Conservation (phyloP, 2,888 invertebrate genomes). For the Phyllotreta striolata region DNA sequence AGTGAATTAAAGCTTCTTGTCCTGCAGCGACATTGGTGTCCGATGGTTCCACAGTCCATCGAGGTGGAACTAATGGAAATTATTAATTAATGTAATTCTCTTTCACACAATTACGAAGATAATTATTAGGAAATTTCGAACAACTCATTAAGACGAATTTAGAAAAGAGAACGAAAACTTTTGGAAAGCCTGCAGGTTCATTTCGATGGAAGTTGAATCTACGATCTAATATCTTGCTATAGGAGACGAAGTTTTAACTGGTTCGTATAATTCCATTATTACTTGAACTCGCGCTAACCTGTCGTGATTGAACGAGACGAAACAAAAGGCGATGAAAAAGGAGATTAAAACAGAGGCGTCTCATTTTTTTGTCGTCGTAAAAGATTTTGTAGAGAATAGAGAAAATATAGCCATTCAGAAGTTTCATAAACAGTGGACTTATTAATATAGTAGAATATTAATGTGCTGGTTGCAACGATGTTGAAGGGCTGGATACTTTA, state of each 20-base stretch:
- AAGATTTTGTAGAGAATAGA: too few species aligned
- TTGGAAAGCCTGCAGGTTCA: background rate
- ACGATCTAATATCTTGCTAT: conserved; percentile 3
- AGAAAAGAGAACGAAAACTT: background rate
- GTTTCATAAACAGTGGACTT: too few species aligned
- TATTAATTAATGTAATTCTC: background rate
- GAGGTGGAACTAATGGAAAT: conserved; percentile 78
- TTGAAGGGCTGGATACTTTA: too few species aligned
- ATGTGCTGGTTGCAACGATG: too few species aligned
- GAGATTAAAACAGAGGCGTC: background rate
- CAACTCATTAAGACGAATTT: background rate
- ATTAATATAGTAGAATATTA: too few species aligned
- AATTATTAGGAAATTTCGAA: conserved; percentile 5
- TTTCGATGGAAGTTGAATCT: background rate
- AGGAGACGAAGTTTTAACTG: conserved; percentile 7
- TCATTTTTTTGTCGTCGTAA: background rate
- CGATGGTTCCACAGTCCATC: conserved; percentile 86
- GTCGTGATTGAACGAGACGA: conserved; percentile 5
- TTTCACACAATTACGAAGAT: background rate
- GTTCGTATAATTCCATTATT: conserved; percentile 5
- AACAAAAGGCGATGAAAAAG: conserved; percentile 8
- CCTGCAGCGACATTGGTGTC: conserved; percentile 85
- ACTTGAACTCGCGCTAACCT: conserved; percentile 1
- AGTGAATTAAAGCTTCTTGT: conserved; percentile 84
- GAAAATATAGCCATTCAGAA: too few species aligned